Conservation (phyloP, 2,888 invertebrate genomes). For the Hartigia nigra region DNA sequence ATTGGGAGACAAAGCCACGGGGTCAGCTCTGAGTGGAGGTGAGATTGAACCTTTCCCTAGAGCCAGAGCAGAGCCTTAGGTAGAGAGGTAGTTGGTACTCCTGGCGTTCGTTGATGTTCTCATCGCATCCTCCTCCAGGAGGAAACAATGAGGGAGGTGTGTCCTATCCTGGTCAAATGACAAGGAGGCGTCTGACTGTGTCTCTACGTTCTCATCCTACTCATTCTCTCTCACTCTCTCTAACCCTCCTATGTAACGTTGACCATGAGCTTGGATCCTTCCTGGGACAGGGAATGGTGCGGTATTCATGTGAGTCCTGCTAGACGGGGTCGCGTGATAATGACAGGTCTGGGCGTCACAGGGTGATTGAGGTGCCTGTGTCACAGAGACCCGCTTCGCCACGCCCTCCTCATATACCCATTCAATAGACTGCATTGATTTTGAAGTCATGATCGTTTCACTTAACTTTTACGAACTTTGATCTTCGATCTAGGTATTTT, state of each 20-base stretch:
- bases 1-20: slow-evolving; percentile 61
- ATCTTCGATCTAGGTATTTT: not conserved
- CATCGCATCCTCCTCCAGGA: slow-evolving; percentile 34
- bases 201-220: slow-evolving; percentile 7
- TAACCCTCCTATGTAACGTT: not conserved
- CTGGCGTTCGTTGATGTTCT: slow-evolving; percentile 28
- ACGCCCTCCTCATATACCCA: slow-evolving; percentile 42
- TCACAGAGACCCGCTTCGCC: slow-evolving; percentile 59
- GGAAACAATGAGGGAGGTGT: slow-evolving; percentile 57
- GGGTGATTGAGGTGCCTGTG: slow-evolving; percentile 61
- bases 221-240: not conserved
- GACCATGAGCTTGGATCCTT: slow-evolving; percentile 3
- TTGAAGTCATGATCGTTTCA: slow-evolving; percentile 1
- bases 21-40: slow-evolving; percentile 31
- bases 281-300: not conserved
- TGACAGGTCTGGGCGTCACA: slow-evolving; percentile 62
- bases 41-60: slow-evolving; percentile 45
- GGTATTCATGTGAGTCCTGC: not conserved
- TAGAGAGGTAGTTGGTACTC: slow-evolving; percentile 34
- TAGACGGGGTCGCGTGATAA: slow-evolving; percentile 63
- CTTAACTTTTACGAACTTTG: not conserved
- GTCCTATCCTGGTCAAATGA: slow-evolving; percentile 40
- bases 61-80: slow-evolving; percentile 20
- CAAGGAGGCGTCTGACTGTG: slow-evolving; percentile 36
- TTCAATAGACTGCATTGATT: slow-evolving; percentile 4